Conservation (phyloP, 2,113 vertebrate genomes). For the Anhinga anhinga region DNA sequence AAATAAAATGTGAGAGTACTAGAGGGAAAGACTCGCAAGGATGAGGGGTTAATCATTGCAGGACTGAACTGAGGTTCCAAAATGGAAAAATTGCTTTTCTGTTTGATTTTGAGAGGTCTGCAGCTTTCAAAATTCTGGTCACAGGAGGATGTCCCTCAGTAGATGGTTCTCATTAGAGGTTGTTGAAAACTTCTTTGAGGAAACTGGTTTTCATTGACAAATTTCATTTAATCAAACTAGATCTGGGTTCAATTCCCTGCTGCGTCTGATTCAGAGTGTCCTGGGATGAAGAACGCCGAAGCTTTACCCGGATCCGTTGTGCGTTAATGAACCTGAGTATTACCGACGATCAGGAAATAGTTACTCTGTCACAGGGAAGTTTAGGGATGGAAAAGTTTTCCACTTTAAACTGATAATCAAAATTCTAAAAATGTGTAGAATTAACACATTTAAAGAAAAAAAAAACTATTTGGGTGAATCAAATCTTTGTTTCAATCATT, state of each 20-base stretch:
- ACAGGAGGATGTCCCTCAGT: not conserved
- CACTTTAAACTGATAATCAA: not conserved
- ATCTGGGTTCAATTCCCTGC: not conserved
- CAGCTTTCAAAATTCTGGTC: conserved; percentile 44
- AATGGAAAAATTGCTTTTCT: conserved; percentile 62
- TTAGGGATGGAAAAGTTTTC: not conserved
- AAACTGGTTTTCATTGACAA: conserved; percentile 23
- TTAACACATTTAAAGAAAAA: conserved; percentile 3
- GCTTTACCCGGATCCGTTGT: not conserved
- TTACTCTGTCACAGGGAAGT: not conserved
- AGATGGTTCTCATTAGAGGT: conserved; percentile 39
- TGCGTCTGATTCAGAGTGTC: not conserved
- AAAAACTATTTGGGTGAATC: not conserved
- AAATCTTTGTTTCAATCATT: not conserved
- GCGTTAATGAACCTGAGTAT: not conserved
- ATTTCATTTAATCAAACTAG: conserved; percentile 12
- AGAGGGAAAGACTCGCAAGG: conserved; percentile 29
- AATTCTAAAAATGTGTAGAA: not conserved
- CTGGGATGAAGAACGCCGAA: not conserved
- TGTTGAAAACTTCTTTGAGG: conserved; percentile 4
- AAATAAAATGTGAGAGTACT: conserved; percentile 61
- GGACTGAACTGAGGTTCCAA: conserved; percentile 37
- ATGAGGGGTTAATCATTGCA: conserved; percentile 70
- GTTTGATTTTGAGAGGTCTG: conserved; percentile 55
- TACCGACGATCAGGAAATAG: not conserved